Conservation (phyloP, 1,140 invertebrate genomes). For the Dendroctonus ponderosae region DNA sequence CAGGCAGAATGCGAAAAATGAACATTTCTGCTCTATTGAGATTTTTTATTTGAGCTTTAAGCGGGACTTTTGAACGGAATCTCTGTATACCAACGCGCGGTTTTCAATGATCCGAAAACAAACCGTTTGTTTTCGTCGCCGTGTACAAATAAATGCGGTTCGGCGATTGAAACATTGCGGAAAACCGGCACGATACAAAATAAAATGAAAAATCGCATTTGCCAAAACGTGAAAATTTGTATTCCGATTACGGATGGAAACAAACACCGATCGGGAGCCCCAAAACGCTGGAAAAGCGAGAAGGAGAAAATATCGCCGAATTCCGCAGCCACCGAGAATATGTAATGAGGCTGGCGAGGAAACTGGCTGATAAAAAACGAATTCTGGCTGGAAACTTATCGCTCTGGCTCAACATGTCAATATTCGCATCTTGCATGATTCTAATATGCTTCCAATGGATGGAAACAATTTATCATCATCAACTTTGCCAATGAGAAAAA, state of each 20-base stretch:
- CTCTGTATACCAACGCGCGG: too few species aligned
- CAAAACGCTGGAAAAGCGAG: neutral
- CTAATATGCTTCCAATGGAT: neutral
- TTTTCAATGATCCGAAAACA: too few species aligned
- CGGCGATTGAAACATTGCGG: neutral
- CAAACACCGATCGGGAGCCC: slow-evolving; percentile 4
- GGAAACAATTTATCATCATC: neutral
- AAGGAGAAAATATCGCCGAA: slow-evolving; percentile 4
- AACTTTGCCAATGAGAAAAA: neutral
- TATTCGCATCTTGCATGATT: neutral
- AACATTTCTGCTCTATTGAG: too few species aligned
- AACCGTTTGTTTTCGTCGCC: too few species aligned
- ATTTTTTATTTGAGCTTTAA: too few species aligned
- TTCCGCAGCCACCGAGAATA: slow-evolving; percentile 3
- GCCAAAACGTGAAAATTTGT: slow-evolving; percentile 6
- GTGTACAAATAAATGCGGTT: too few species aligned
- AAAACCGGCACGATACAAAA: neutral
- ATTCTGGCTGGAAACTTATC: neutral
- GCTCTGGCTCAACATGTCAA: neutral
- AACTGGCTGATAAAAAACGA: neutral
- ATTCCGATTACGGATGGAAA: slow-evolving; percentile 6
- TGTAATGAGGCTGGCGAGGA: neutral
- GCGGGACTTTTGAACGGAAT: too few species aligned
- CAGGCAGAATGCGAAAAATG: too few species aligned
- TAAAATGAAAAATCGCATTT: neutral